Percentiles rank a stretch among this genome's conserved stretches.
These are phyloP conservation scores for Amphipoea oculea DNA, from an alignment of 2,888 invertebrate genomes.

Conservation along the genomic window DNA sequence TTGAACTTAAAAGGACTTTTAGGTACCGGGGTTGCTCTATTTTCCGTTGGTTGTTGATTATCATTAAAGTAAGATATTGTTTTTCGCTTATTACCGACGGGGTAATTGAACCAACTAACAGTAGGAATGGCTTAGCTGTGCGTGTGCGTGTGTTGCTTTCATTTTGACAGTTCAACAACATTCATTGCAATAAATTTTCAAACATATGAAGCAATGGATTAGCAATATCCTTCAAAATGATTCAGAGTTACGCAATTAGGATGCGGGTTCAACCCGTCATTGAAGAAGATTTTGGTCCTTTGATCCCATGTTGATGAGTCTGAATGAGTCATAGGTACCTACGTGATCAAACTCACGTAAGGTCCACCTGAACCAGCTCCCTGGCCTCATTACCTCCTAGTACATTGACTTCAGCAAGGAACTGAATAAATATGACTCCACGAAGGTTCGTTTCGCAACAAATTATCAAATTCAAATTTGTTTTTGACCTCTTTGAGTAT, in stretches of 20 bases:
- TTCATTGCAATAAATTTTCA: neutral
- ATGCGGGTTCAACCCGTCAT: too few relatives aligned
- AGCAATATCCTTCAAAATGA: neutral
- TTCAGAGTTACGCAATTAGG: neutral
- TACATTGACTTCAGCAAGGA: constrained; percentile 53
- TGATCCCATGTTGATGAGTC: neutral
- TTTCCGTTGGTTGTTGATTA: neutral
- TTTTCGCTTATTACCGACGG: neutral
- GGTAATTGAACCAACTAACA: neutral
- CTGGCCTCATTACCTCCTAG: constrained; percentile 52
- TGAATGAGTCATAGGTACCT: neutral
- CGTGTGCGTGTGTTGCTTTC: too few relatives aligned
- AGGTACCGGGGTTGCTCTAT: too few relatives aligned
- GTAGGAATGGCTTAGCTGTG: too few relatives aligned
- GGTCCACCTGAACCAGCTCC: neutral
- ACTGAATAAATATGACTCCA: constrained; percentile 70
- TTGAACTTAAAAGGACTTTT: too few relatives aligned
- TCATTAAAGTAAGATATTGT: neutral
- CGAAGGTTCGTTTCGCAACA: constrained; percentile 72
- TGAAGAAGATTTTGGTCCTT: too few relatives aligned
- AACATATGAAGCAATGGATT: neutral
- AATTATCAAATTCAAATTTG: constrained; percentile 67
- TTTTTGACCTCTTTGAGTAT: constrained; percentile 62
- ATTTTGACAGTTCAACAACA: neutral
- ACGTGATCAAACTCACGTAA: constrained; percentile 18